These are phyloP conservation scores for Coilia nasus DNA, from an alignment of 2,797 vertebrate genomes.

Conservation along the genomic window DNA sequence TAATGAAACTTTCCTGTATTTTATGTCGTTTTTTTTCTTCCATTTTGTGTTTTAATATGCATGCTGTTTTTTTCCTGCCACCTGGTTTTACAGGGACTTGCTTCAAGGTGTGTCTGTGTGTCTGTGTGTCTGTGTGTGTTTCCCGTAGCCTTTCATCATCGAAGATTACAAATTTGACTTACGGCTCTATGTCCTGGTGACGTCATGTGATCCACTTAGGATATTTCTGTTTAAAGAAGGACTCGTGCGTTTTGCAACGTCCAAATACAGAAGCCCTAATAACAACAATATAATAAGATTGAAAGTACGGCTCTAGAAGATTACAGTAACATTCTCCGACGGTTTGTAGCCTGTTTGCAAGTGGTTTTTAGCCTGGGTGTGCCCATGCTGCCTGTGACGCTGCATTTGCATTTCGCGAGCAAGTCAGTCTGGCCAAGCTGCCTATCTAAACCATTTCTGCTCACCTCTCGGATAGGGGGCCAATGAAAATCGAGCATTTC, in stretches of 20 bases:
- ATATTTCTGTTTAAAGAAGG: conserved; percentile 82
- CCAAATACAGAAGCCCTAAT: conserved; percentile 77
- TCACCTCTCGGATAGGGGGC: no score
- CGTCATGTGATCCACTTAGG: conserved; percentile 82
- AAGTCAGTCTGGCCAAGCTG: no score
- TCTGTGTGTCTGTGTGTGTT: neutral
- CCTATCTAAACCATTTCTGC: no score
- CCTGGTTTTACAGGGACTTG: no score
- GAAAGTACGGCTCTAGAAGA: neutral
- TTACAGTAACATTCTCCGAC: neutral
- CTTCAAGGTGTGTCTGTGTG: neutral
- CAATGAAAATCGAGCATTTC: no score
- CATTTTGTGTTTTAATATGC: neutral
- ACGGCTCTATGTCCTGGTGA: conserved; percentile 82
- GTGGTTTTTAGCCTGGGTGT: no score
- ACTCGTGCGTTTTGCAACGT: conserved; percentile 81
- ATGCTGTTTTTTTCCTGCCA: no score
- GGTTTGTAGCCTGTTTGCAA: neutral
- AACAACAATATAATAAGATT: conserved; percentile 74
- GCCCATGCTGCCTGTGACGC: no score
- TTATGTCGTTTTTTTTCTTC: neutral
- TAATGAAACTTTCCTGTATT: neutral
- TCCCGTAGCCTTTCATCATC: conserved; percentile 76
- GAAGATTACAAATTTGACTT: conserved; percentile 85
- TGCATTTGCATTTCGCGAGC: no score